These are phyloP conservation scores for Heliconius hewitsoni DNA, from an alignment of 1,140 invertebrate species.

Conservation along the genomic window DNA sequence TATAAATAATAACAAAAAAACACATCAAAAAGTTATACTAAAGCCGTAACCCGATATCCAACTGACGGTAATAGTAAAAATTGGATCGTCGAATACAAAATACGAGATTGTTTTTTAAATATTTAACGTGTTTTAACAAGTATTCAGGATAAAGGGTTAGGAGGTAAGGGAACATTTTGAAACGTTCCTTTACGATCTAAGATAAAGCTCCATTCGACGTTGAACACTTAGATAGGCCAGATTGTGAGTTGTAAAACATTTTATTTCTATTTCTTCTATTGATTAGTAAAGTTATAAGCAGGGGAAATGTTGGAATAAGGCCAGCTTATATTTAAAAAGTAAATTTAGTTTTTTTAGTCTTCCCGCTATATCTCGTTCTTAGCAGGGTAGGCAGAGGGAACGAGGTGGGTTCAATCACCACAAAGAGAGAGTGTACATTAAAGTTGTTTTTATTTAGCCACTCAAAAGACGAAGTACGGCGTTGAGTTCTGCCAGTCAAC, in stretches of 20 bases:
- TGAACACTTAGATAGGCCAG: neutral
- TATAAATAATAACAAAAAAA: neutral
- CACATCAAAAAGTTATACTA: neutral
- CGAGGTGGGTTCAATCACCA: too few species aligned
- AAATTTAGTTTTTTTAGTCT: neutral
- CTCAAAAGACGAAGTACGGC: too few species aligned
- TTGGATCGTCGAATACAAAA: constrained; percentile 6
- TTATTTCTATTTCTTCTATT: neutral
- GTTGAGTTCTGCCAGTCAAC: neutral
- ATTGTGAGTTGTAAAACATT: neutral
- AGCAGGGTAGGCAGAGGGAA: too few species aligned
- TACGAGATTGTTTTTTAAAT: constrained; percentile 14
- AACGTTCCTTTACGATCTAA: constrained; percentile 27
- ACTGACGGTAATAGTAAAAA: neutral
- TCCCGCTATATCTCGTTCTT: too few species aligned
- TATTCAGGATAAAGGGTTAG: constrained; percentile 19
- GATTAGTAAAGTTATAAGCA: neutral
- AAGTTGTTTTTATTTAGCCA: too few species aligned
- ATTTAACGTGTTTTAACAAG: constrained; percentile 23
- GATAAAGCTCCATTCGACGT: neutral
- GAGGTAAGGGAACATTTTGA: constrained; percentile 16
- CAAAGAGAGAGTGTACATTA: too few species aligned
- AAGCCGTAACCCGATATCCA: neutral
- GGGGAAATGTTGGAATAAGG: neutral
- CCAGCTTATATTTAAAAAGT: neutral